Conservation (phyloP, 2,797 vertebrate species). For the Ceryle rudis region DNA sequence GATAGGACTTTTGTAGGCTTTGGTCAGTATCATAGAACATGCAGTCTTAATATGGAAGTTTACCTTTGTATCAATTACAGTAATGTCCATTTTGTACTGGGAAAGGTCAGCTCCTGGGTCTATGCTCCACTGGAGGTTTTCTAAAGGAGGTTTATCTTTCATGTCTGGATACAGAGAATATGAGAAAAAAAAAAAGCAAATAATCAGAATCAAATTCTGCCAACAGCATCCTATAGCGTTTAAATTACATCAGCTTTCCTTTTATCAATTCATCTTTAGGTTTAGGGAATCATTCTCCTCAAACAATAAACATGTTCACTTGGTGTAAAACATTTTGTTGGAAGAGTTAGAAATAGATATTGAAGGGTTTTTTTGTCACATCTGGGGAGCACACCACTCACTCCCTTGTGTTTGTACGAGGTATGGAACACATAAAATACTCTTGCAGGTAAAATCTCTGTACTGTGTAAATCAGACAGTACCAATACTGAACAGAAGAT, state of each 20-base stretch:
- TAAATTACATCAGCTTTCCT: background rate
- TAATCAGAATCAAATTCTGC: background rate
- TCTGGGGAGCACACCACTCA: background rate
- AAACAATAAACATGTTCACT: background rate
- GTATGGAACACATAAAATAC: background rate
- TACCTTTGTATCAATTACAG: conserved; percentile 81
- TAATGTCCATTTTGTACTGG: conserved; percentile 83
- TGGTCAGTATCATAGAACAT: background rate
- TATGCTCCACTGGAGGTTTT: conserved; percentile 90
- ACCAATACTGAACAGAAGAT: background rate
- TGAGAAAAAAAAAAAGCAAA: conserved; percentile 16
- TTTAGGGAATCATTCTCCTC: background rate
- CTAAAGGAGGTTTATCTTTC: conserved; percentile 72
- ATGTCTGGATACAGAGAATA: conserved; percentile 27
- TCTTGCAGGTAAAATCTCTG: background rate
- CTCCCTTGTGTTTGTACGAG: background rate
- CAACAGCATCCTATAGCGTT: background rate
- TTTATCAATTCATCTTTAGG: background rate
- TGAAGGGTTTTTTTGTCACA: background rate
- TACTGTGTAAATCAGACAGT: background rate
- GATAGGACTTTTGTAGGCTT: background rate
- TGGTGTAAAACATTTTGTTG: background rate
- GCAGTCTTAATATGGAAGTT: background rate
- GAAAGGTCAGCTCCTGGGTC: conserved; percentile 90
- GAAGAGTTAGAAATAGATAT: background rate